phyloP scores from a whole-genome alignment of 2,797 vertebrate species.

The Acanthiza pusilla region DNA sequence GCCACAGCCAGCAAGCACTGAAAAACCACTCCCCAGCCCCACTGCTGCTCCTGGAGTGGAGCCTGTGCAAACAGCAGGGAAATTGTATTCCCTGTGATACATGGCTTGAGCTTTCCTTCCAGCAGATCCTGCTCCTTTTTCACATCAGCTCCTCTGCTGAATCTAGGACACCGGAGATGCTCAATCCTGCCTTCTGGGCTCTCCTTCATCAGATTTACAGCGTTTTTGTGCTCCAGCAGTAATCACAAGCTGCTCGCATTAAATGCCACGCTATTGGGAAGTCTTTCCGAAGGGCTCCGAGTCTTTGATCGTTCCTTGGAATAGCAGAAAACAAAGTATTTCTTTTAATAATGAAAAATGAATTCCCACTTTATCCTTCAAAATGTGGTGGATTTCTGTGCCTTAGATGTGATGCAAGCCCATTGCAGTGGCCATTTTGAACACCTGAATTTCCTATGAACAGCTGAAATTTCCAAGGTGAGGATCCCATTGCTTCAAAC shows the following conservation, averaged over 20 bases:
- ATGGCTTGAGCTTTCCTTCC: neutral
- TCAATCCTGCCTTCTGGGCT: conserved; percentile 38
- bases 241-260: neutral
- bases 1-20: neutral
- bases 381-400: neutral
- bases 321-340: neutral
- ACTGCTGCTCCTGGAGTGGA: neutral
- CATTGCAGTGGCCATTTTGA: neutral
- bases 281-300: neutral
- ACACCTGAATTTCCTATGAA: neutral
- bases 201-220: neutral
- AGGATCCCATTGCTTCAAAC: rapidly evolving
- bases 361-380: neutral
- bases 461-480: neutral
- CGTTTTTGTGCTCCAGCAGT: neutral
- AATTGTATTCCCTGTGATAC: neutral
- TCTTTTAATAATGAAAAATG: neutral
- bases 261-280: neutral
- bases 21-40: neutral
- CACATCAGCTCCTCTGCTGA: neutral
- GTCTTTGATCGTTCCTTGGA: neutral
- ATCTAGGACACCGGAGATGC: neutral
- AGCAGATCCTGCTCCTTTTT: conserved; percentile 2
- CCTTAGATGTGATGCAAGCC: neutral
- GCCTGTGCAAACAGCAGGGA: neutral